phyloP scores from a whole-genome alignment of 2,113 vertebrate genomes.

The Balaenoptera acutorostrata region DNA sequence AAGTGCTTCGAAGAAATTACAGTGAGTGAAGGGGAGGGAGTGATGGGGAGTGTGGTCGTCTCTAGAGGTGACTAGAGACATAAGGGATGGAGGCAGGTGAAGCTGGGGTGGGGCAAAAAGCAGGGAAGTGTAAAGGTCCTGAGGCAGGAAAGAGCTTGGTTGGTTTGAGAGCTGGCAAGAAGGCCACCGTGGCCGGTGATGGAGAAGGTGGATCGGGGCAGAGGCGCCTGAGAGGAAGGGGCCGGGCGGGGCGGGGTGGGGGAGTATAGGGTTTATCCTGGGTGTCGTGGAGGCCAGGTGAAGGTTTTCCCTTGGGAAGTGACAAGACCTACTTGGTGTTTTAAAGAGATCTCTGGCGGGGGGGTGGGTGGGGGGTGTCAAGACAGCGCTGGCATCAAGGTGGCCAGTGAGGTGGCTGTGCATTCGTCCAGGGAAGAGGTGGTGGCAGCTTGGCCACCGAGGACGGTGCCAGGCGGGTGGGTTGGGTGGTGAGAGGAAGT shows the following conservation, averaged over 20 bases:
- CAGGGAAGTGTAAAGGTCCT: not conserved
- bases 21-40: not conserved
- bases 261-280: not conserved
- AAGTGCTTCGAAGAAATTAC: not conserved
- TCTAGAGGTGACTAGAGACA: not conserved
- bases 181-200: not conserved
- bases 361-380: no score
- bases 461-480: not conserved
- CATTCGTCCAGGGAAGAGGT: not conserved
- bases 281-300: not conserved
- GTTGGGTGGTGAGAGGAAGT: no score
- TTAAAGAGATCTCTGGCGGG: not conserved
- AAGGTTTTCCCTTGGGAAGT: not conserved
- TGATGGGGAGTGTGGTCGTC: rapidly evolving
- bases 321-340: not conserved
- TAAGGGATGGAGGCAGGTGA: not conserved
- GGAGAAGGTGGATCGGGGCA: not conserved
- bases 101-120: not conserved
- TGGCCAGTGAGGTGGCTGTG: not conserved
- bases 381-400: not conserved
- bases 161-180: not conserved
- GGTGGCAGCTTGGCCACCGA: no score
- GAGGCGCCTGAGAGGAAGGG: not conserved
- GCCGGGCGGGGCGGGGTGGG: not conserved
- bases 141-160: not conserved